phyloP scores from a whole-genome alignment of 2,797 vertebrate genomes.

The Rhinella marina region DNA sequence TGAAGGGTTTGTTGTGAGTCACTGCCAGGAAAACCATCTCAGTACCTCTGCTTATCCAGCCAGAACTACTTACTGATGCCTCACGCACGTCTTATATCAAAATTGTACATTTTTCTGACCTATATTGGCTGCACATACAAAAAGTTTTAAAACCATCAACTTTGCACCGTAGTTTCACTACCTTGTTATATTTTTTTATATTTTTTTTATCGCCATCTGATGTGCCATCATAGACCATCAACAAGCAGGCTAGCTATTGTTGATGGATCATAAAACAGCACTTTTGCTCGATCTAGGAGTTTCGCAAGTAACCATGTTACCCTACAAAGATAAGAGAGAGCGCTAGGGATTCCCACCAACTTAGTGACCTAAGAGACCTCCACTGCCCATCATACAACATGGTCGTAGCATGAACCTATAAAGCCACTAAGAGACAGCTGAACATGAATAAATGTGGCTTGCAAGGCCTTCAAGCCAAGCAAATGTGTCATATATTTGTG shows the following conservation, averaged over 20 bases:
- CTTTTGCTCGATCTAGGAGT: background rate
- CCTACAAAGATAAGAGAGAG: background rate
- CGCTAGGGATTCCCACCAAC: background rate
- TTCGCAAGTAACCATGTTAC: background rate
- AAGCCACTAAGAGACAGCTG: background rate
- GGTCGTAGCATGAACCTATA: background rate
- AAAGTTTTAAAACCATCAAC: no score
- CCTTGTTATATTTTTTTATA: no score
- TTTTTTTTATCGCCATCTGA: background rate
- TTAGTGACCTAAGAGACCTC: background rate
- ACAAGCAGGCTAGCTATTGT: background rate
- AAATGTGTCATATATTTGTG: background rate
- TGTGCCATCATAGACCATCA: background rate
- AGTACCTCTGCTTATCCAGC: background rate
- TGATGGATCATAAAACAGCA: background rate
- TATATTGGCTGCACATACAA: no score
- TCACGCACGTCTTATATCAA: no score
- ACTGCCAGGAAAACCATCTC: background rate
- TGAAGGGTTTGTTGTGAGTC: conserved; percentile 5
- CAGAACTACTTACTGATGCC: background rate
- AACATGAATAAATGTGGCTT: background rate
- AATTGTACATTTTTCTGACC: no score
- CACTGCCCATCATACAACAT: background rate
- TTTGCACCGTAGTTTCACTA: no score
- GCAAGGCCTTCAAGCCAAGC: background rate